phyloP scores from a whole-genome alignment of 2,113 vertebrate genomes.

The Cinclus mexicanus region DNA sequence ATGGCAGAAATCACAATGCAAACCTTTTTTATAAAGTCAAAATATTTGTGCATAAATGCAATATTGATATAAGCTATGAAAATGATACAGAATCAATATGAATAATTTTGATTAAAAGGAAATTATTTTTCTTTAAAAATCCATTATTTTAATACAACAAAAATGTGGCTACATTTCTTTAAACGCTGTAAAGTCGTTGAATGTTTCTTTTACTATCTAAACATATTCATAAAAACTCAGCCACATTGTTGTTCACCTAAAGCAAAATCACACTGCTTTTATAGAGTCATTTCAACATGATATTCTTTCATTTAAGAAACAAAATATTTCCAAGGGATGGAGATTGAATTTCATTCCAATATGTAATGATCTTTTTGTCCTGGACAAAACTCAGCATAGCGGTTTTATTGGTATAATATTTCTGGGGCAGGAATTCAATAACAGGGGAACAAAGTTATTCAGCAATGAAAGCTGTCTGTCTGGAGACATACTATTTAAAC shows the following conservation, averaged over 20 bases:
- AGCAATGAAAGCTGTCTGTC: conserved; percentile 39
- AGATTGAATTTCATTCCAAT: background rate
- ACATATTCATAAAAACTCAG: background rate
- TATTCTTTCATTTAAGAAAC: background rate
- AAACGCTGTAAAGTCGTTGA: background rate
- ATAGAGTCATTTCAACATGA: background rate
- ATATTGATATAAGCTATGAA: background rate
- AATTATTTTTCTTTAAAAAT: background rate
- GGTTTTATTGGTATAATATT: conserved; percentile 36
- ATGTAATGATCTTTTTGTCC: background rate
- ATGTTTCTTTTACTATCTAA: background rate
- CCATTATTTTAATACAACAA: fast-evolving
- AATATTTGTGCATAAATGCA: background rate
- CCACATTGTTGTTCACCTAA: background rate
- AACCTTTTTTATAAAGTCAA: background rate
- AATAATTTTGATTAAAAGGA: background rate
- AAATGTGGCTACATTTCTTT: fast-evolving
- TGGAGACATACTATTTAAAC: conserved; percentile 38
- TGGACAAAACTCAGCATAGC: background rate
- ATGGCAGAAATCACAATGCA: background rate
- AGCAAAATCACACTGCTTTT: background rate
- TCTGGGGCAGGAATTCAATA: conserved; percentile 36
- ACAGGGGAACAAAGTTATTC: background rate
- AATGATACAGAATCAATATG: background rate
- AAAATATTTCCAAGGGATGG: background rate